Evolutionary conservation across 1,140 invertebrate genomes (phyloP).

Genomic region (Physella acuta): DNA sequence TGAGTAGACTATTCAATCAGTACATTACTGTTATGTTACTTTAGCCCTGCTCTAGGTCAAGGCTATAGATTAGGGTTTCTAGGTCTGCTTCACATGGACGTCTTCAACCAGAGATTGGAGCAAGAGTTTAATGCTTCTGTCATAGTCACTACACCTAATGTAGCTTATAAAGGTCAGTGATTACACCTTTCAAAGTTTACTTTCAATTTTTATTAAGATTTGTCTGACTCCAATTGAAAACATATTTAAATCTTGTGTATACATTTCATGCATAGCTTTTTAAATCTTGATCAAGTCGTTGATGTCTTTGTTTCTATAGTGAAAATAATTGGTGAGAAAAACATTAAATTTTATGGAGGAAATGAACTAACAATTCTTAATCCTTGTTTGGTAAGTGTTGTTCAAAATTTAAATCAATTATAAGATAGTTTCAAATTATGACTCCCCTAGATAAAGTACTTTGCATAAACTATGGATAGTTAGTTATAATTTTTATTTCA

Average conservation of each 20-base stretch:
- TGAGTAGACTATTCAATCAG: too few relatives aligned
- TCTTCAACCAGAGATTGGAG: conserved; percentile 88
- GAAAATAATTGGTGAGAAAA: conserved; percentile 70
- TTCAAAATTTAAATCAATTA: too few relatives aligned
- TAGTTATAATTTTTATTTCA: too few relatives aligned
- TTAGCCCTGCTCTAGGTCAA: conserved; percentile 86
- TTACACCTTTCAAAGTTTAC: not conserved
- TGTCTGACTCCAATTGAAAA: not conserved
- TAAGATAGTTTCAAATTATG: too few relatives aligned
- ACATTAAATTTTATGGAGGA: conserved; percentile 70
- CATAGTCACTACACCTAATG: conserved; percentile 89
- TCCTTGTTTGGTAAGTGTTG: conserved; percentile 68
- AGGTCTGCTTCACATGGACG: conserved; percentile 93
- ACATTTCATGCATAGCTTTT: not conserved
- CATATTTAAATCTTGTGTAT: too few relatives aligned
- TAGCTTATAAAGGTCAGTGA: conserved; percentile 78
- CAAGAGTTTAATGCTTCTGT: conserved; percentile 89
- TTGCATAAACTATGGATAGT: too few relatives aligned
- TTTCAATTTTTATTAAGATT: not conserved
- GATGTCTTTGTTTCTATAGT: too few relatives aligned
- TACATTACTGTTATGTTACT: conserved; percentile 17
- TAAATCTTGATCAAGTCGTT: not conserved
- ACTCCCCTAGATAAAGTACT: too few relatives aligned
- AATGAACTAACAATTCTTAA: conserved; percentile 79
- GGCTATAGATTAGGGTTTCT: conserved; percentile 86